These are phyloP conservation scores for Phyllostomus hastatus DNA, from an alignment of 2,113 vertebrate species.

Conservation along the genomic window DNA sequence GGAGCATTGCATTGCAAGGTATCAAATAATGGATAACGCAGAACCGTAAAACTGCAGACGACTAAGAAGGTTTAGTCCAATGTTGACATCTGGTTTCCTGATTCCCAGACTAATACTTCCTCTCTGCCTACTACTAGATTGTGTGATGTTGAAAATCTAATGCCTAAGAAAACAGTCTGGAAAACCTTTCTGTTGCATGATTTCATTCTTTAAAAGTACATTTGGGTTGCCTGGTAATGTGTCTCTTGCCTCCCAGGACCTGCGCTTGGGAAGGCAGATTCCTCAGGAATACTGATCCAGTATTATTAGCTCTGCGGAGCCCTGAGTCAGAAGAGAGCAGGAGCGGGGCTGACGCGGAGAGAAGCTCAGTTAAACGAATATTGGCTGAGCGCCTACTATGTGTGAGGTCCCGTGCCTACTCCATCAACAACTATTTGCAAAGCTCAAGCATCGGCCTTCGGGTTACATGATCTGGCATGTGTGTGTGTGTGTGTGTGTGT, in stretches of 20 bases:
- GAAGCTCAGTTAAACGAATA: constrained; percentile 12
- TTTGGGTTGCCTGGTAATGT: constrained; percentile 45
- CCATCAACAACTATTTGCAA: background rate
- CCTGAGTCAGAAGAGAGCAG: background rate
- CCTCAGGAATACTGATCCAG: constrained; percentile 16
- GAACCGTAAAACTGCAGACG: background rate
- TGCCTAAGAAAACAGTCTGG: background rate
- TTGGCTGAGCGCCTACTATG: background rate
- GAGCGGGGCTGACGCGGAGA: background rate
- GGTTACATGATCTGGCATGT: background rate
- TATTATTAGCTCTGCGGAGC: background rate
- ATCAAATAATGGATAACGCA: background rate
- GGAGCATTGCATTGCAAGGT: background rate
- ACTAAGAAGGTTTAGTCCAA: background rate
- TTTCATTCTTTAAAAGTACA: constrained; percentile 34
- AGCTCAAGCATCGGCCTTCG: background rate
- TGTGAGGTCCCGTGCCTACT: background rate
- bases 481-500: too few species aligned
- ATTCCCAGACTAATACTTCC: constrained; percentile 51
- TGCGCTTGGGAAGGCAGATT: constrained; percentile 32
- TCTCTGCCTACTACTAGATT: constrained; percentile 6
- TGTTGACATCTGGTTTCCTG: constrained; percentile 41
- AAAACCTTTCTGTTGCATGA: constrained; percentile 16
- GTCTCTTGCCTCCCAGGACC: constrained; percentile 32
- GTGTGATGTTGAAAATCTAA: constrained; percentile 37